Evolutionary conservation across 2,888 invertebrate genomes (phyloP).

Genomic region (Stenichneumon culpator): DNA sequence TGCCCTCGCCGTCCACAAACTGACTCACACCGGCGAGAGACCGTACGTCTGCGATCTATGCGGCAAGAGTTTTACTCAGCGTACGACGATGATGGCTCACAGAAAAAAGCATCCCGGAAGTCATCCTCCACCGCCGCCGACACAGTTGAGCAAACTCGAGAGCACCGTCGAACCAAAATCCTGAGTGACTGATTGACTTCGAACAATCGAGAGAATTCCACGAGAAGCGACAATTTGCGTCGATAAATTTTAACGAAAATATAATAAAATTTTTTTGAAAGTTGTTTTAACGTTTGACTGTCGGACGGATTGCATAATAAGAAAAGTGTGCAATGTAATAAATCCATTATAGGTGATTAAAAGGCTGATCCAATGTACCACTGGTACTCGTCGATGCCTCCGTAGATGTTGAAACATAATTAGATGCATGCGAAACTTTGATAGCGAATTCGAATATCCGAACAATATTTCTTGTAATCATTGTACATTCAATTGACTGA

Average conservation of each 20-base stretch:
- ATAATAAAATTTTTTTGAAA: neutral
- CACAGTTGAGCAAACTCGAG: conserved; percentile 54
- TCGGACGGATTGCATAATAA: conserved; percentile 30
- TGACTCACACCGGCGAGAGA: conserved; percentile 81
- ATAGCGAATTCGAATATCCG: neutral
- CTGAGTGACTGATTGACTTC: conserved; percentile 12
- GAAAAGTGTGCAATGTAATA: conserved; percentile 45
- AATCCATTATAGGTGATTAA: conserved; percentile 18
- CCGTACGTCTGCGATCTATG: conserved; percentile 81
- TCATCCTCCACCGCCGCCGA: conserved; percentile 62
- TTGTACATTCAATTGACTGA: conserved; percentile 5
- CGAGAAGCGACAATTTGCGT: neutral
- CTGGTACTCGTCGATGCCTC: conserved; percentile 19
- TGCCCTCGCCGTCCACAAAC: conserved; percentile 63
- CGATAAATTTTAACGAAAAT: neutral
- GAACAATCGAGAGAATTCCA: neutral
- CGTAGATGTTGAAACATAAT: conserved; percentile 22
- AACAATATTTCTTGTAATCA: neutral
- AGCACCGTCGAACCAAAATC: neutral
- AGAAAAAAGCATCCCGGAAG: conserved; percentile 70
- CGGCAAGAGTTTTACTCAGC: conserved; percentile 80
- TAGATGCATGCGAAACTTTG: conserved; percentile 29
- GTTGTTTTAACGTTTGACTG: too few relatives aligned
- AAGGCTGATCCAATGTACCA: conserved; percentile 9
- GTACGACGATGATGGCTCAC: conserved; percentile 58